A percentile compares a stretch with the other conserved stretches of the same genome.
Evolutionary conservation across 1,140 invertebrate species (phyloP).

Genomic region (Goniozus legneri): DNA sequence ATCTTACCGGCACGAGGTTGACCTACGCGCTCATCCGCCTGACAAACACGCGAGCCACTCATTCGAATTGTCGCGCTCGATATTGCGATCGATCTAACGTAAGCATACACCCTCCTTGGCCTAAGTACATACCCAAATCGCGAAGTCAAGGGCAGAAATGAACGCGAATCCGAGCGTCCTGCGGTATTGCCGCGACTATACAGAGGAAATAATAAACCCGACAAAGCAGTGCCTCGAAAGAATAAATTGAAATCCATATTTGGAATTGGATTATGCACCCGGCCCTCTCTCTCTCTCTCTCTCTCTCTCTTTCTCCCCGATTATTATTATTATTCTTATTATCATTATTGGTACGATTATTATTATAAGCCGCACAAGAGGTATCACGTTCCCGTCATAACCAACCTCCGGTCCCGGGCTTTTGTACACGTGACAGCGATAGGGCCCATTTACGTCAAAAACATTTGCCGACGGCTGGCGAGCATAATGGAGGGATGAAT

Average conservation of each 20-base stretch:
- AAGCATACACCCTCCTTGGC: no score
- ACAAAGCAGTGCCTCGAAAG: slow-evolving; percentile 34
- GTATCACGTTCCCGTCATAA: slow-evolving; percentile 44
- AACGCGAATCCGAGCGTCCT: no score
- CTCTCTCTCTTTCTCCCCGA: no score
- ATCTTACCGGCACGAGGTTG: no score
- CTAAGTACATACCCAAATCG: no score
- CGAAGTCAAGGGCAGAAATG: no score
- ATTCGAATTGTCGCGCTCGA: no score
- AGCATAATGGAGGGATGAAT: slow-evolving; percentile 36
- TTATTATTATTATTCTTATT: slow-evolving; percentile 31
- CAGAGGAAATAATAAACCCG: slow-evolving; percentile 28
- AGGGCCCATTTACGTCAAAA: slow-evolving; percentile 42
- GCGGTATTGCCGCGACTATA: neutral
- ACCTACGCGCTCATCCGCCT: no score
- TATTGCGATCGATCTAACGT: no score
- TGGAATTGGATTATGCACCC: slow-evolving; percentile 39
- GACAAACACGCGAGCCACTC: no score
- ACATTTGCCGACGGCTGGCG: slow-evolving; percentile 24
- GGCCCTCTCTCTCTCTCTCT: no score
- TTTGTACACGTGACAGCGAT: slow-evolving; percentile 44
- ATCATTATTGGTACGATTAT: slow-evolving; percentile 23
- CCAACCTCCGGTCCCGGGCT: slow-evolving; percentile 33
- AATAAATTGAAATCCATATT: slow-evolving; percentile 43
- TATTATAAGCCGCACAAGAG: slow-evolving; percentile 25